A percentile compares a stretch with the other conserved stretches of the same genome.
These are phyloP conservation scores for Pomacea maculata DNA, from an alignment of 1,140 invertebrate genomes.

Conservation along the genomic window DNA sequence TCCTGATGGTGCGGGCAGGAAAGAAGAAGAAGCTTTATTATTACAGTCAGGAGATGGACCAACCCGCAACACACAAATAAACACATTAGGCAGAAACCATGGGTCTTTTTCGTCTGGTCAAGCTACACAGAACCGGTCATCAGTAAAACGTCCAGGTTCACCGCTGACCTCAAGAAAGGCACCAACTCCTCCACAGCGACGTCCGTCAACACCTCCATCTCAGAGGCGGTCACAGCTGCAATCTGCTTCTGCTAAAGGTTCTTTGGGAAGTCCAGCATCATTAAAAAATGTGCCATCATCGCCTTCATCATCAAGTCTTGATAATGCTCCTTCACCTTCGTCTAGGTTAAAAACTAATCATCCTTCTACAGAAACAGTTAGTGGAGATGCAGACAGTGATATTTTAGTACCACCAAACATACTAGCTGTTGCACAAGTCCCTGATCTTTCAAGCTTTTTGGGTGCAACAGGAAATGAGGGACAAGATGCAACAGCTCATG, in stretches of 20 bases:
- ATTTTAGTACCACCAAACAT: constrained; percentile 10
- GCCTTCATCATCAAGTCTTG: constrained; percentile 20
- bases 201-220: not conserved
- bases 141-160: constrained; percentile 23
- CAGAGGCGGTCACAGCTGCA: constrained; percentile 14
- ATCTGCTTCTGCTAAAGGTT: not conserved
- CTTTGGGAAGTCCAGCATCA: constrained; percentile 17
- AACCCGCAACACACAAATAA: constrained; percentile 23
- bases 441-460: constrained; percentile 18
- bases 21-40: constrained; percentile 13
- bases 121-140: not conserved
- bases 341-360: constrained; percentile 17
- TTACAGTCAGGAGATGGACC: constrained; percentile 5
- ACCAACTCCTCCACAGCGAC: too few relatives aligned
- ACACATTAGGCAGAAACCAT: constrained; percentile 8
- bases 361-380: constrained; percentile 4
- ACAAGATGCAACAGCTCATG: constrained; percentile 1
- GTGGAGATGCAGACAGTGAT: constrained; percentile 5
- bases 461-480: constrained; percentile 9
- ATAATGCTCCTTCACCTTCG: constrained; percentile 21
- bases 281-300: constrained; percentile 20
- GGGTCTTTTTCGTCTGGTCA: not conserved
- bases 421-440: not conserved
- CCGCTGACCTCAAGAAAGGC: constrained; percentile 9
- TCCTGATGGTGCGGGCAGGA: not conserved